Evolutionary conservation across 2,888 invertebrate genomes (phyloP), one percentile per base, ranked within the genome.

Genomic region (Arenicola marina): DNA sequence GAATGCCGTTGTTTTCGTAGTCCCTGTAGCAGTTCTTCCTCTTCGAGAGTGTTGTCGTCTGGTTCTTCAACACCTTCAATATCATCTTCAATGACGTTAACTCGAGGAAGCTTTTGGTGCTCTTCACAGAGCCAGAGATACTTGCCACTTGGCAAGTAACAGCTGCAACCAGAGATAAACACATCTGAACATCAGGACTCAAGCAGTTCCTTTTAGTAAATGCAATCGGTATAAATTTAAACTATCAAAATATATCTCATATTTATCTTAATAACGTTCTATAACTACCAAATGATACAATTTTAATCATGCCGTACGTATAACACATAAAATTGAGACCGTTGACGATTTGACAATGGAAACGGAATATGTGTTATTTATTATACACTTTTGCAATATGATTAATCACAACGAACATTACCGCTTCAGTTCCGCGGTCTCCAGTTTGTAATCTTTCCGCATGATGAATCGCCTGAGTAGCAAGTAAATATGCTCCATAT

Each of bases 141-240:
- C 58, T 65, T 65, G 18, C 67, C 67, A 60, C 60, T 65, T 29
- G 67, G 65, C 54, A 67, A 26, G 32, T 65, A 56, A 38, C 67
- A 67, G 32, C 67, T 67, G 56, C 11, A 65, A 56, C n/a, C 34
- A 38, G n/a, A 38, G 11, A 38, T 38, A 11, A 38, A 38, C 43
- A 38, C 43, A 38, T 38, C 43, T 15, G n/a, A 11, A 11, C n/a
- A n/a, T n/a, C n/a, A n/a, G n/a, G n/a, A n/a, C n/a, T n/a, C n/a
- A n/a, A n/a, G n/a, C n/a, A n/a, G n/a, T n/a, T n/a, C n/a, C n/a
- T n/a, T n/a, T n/a, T n/a, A n/a, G n/a, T n/a, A n/a, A n/a, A n/a
- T n/a, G n/a, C n/a, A n/a, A n/a, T n/a, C n/a, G n/a, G n/a, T n/a
- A n/a, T n/a, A n/a, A n/a, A n/a, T n/a, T n/a, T n/a, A n/a, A n/a